phyloP scores from a whole-genome alignment of 2,797 vertebrate genomes.

The Sebastes nivosus region DNA sequence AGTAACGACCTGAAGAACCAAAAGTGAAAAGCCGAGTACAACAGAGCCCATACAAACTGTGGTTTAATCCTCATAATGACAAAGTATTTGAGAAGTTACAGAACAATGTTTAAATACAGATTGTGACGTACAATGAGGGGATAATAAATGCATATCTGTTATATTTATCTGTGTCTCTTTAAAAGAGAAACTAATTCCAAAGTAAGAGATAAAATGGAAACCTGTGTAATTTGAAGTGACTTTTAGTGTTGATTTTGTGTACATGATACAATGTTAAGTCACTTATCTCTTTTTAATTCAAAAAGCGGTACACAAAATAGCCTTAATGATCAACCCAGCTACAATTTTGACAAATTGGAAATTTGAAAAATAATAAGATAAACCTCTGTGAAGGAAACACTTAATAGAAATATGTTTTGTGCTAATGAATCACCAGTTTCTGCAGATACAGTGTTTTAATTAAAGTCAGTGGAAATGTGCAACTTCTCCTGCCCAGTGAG shows the following conservation, averaged over 20 bases:
- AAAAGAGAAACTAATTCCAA: background rate
- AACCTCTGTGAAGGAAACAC: background rate
- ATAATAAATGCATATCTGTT: background rate
- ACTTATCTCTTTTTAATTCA: slow-evolving; percentile 2
- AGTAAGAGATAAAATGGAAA: background rate
- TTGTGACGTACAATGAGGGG: background rate
- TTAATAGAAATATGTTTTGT: slow-evolving; percentile 24
- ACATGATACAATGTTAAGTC: background rate
- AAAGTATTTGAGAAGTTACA: background rate
- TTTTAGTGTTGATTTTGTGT: background rate
- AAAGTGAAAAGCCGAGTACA: background rate
- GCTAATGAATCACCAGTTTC: slow-evolving; percentile 37
- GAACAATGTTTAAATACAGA: background rate
- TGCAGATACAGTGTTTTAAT: slow-evolving; percentile 35
- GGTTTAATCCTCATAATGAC: background rate
- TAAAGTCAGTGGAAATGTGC: slow-evolving; percentile 23
- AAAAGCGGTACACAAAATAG: background rate
- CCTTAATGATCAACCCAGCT: background rate
- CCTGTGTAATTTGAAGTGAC: background rate
- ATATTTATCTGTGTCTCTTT: background rate
- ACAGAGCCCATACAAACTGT: background rate
- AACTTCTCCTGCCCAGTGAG: slow-evolving; percentile 15
- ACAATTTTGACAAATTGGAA: slow-evolving; percentile 17
- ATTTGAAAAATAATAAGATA: background rate
- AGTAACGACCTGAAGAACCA: background rate